phyloP scores from a whole-genome alignment of 2,113 vertebrate species.

The Bubo scandiacus region DNA sequence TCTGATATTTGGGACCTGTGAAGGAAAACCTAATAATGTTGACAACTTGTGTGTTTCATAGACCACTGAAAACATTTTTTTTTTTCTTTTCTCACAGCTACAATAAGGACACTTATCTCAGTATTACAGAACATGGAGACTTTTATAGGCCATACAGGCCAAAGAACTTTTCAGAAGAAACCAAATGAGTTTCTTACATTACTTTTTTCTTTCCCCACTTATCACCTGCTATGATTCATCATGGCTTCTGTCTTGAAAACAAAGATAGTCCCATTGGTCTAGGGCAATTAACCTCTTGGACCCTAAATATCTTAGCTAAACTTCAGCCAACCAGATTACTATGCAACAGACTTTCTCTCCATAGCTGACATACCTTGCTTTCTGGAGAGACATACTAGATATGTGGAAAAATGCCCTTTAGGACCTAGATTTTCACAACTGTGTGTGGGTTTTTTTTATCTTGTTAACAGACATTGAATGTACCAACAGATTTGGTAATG shows the following conservation, averaged over 20 bases:
- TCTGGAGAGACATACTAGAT: not conserved
- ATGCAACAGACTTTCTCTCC: not conserved
- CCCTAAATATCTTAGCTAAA: not conserved
- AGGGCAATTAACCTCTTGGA: not conserved
- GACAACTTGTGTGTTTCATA: not conserved
- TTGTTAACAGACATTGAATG: not conserved
- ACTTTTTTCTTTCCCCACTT: not conserved
- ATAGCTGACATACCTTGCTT: not conserved
- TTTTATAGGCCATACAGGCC: not conserved
- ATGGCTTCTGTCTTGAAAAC: not conserved
- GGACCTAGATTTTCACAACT: not conserved
- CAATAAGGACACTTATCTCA: not conserved
- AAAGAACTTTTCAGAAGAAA: not conserved
- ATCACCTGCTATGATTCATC: not conserved
- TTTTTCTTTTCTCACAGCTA: not conserved
- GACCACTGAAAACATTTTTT: not conserved
- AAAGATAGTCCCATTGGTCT: not conserved
- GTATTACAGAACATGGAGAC: not conserved
- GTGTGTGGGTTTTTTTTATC: rapidly evolving
- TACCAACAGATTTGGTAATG: not conserved
- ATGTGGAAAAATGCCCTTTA: not conserved
- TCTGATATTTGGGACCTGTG: not conserved
- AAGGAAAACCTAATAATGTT: not conserved
- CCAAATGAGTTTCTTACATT: not conserved
- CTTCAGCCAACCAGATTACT: not conserved